phyloP scores from a whole-genome alignment of 2,888 invertebrate genomes.

The Philereme vetulata region DNA sequence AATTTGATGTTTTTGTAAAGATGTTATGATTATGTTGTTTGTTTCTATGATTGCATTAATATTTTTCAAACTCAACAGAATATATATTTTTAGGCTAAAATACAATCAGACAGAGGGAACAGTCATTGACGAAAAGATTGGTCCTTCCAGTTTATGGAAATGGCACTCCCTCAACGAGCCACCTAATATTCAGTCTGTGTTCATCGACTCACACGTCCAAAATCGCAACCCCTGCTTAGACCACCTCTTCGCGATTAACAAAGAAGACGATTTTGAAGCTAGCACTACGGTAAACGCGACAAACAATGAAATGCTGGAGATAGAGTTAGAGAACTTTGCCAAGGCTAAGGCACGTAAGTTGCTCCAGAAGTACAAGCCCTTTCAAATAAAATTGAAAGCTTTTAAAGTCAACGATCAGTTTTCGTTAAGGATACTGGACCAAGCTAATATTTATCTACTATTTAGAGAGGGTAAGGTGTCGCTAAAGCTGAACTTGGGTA shows the following conservation, averaged over 20 bases:
- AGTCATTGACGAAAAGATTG: slow-evolving; percentile 52
- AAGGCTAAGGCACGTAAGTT: slow-evolving; percentile 49
- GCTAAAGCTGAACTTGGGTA: slow-evolving; percentile 60
- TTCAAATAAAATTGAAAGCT: slow-evolving; percentile 55
- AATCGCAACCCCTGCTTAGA: slow-evolving; percentile 19
- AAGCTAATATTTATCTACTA: slow-evolving; percentile 53
- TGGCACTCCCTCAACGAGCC: slow-evolving; percentile 67
- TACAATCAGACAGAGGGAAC: slow-evolving; percentile 64
- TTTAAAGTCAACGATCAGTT: slow-evolving; percentile 61
- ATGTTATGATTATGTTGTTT: too few relatives aligned
- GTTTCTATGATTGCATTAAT: too few relatives aligned
- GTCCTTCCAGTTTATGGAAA: slow-evolving; percentile 55
- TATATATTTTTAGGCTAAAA: slow-evolving; percentile 51
- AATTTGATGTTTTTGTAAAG: too few relatives aligned
- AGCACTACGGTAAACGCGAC: slow-evolving; percentile 2
- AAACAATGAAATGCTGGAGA: slow-evolving; percentile 43
- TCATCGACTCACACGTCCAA: slow-evolving; percentile 40
- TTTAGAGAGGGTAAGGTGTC: slow-evolving; percentile 48
- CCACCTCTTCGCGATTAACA: slow-evolving; percentile 3
- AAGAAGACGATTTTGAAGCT: slow-evolving; percentile 3
- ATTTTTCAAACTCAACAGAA: too few relatives aligned
- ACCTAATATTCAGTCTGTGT: slow-evolving; percentile 49
- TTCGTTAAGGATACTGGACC: slow-evolving; percentile 56
- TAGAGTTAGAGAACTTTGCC: slow-evolving; percentile 54
- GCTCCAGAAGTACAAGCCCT: slow-evolving; percentile 51